These are phyloP conservation scores for Hydraecia micacea DNA, from an alignment of 2,888 invertebrate genomes.

Conservation along the genomic window DNA sequence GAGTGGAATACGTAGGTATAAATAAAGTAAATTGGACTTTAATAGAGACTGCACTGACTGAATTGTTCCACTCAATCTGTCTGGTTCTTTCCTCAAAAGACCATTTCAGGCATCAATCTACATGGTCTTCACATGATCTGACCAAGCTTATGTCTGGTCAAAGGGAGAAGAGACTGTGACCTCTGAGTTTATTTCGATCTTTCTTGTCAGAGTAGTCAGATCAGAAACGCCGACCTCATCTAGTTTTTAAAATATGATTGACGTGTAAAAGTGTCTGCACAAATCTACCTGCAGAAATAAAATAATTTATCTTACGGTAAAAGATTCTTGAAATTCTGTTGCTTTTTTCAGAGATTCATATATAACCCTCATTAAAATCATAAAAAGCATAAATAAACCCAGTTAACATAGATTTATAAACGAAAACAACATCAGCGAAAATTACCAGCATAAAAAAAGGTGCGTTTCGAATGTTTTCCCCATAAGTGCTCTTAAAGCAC, in stretches of 20 bases:
- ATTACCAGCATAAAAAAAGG: constrained; percentile 45
- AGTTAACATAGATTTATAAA: constrained; percentile 31
- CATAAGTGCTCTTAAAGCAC: constrained; percentile 38
- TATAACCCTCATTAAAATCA: constrained; percentile 4
- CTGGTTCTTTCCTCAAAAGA: background rate
- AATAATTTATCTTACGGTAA: background rate
- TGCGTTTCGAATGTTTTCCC: constrained; percentile 39
- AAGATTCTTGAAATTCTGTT: background rate
- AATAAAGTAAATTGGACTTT: background rate
- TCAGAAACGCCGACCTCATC: background rate
- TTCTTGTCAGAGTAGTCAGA: background rate
- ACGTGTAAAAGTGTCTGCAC: background rate
- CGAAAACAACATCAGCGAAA: constrained; percentile 44
- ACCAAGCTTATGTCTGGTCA: background rate
- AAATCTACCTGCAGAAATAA: background rate
- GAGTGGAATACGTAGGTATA: background rate
- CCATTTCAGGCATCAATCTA: background rate
- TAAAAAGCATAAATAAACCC: background rate
- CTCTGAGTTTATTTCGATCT: background rate
- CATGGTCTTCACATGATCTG: background rate
- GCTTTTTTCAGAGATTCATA: background rate
- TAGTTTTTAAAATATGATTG: background rate
- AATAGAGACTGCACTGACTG: background rate
- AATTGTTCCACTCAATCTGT: background rate
- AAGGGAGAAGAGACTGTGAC: background rate